These are phyloP conservation scores for Chrysodeixis includens DNA, from an alignment of 2,888 invertebrate species.

Conservation along the genomic window DNA sequence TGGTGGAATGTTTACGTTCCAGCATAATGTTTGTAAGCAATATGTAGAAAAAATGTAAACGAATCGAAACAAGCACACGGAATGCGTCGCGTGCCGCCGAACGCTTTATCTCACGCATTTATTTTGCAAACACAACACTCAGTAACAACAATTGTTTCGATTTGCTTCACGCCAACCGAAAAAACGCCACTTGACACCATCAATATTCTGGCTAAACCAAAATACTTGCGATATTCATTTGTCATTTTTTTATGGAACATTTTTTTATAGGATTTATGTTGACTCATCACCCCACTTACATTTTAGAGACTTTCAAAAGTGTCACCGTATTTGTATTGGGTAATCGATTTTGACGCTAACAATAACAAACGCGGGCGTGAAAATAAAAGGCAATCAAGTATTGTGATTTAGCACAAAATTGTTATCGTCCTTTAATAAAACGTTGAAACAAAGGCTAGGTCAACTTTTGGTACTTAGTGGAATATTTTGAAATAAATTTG, in stretches of 20 bases:
- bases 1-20: constrained; percentile 69
- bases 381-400: constrained; percentile 11
- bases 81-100: constrained; percentile 65
- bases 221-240: constrained; percentile 41
- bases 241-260: constrained; percentile 34
- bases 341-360: not conserved
- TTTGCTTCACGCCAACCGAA: constrained; percentile 25
- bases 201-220: constrained; percentile 45
- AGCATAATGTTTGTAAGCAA: constrained; percentile 79
- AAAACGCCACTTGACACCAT: constrained; percentile 42
- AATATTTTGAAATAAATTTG: not conserved
- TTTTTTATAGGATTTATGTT: constrained; percentile 44
- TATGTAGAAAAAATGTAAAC: constrained; percentile 78
- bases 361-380: not conserved
- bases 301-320: constrained; percentile 20
- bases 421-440: not conserved
- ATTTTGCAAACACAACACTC: constrained; percentile 52
- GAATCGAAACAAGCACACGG: constrained; percentile 62
- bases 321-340: not conserved
- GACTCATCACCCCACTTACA: constrained; percentile 25
- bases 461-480: not conserved
- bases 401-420: constrained; percentile 1
- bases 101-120: constrained; percentile 49
- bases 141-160: constrained; percentile 44
- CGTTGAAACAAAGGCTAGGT: not conserved